A percentile compares a stretch with the other conserved stretches of the same genome.
phyloP scores from a whole-genome alignment of 2,888 invertebrate species.

The Macaria liturata region DNA sequence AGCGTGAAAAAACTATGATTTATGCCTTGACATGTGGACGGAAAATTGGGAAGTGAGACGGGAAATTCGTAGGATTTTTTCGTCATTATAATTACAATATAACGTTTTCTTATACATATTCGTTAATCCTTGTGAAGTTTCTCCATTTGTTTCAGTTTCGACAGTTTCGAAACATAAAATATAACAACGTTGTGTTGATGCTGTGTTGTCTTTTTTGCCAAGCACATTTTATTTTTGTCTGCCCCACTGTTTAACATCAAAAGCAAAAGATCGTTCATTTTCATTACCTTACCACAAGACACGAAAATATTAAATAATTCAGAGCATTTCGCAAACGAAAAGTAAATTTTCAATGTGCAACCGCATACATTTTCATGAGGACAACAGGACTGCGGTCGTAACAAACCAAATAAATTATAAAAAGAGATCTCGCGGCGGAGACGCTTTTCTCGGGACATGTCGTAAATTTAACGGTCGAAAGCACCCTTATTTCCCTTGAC shows the following conservation, averaged over 20 bases:
- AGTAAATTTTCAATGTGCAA: constrained; percentile 50
- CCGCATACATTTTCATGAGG: constrained; percentile 60
- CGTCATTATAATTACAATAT: no score
- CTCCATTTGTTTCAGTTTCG: no score
- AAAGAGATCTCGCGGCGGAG: constrained; percentile 70
- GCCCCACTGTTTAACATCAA: neutral
- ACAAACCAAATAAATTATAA: constrained; percentile 81
- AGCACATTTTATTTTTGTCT: no score
- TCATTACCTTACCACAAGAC: constrained; percentile 18
- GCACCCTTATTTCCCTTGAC: constrained; percentile 75
- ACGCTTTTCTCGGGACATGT: constrained; percentile 76
- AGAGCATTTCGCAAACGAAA: constrained; percentile 33
- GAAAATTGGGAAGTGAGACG: constrained; percentile 18
- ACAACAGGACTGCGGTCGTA: constrained; percentile 56
- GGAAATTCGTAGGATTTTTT: neutral
- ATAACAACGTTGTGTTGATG: no score
- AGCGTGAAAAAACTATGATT: constrained; percentile 28
- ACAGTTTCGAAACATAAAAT: no score
- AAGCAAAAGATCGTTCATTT: constrained; percentile 19
- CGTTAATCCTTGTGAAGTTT: no score
- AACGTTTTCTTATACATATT: no score
- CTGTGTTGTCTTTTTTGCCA: no score
- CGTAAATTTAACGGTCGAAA: constrained; percentile 81
- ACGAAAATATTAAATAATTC: constrained; percentile 22
- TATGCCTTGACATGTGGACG: constrained; percentile 14